Conservation (phyloP, 2,888 invertebrate species). For the Oligia strigilis region DNA sequence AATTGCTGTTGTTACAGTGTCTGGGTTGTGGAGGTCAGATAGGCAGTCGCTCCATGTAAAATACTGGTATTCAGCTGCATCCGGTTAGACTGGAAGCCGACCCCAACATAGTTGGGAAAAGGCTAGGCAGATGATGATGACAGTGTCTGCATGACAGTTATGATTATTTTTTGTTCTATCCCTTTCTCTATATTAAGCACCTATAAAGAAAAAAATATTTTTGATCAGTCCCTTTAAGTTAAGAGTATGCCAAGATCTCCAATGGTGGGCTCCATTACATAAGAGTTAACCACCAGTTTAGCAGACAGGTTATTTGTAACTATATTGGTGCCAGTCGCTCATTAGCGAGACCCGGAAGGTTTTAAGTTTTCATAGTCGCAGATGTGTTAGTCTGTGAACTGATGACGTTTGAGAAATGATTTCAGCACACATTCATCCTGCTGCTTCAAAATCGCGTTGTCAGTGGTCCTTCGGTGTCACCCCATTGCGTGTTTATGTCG, state of each 20-base stretch:
- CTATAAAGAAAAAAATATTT: background rate
- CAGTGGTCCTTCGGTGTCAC: conserved; percentile 6
- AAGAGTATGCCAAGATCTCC: background rate
- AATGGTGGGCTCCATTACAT: background rate
- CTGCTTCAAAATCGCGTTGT: background rate
- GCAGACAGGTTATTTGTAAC: background rate
- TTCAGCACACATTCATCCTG: background rate
- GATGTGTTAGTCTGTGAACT: no score
- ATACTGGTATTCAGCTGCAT: no score
- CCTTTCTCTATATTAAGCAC: background rate
- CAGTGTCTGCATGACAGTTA: background rate
- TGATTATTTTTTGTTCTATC: background rate
- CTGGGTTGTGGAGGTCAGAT: no score
- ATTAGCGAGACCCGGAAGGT: no score
- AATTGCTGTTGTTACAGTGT: background rate
- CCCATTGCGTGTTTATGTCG: background rate
- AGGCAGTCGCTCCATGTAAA: no score
- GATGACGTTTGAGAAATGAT: background rate
- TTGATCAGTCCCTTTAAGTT: background rate
- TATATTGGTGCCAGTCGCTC: background rate
- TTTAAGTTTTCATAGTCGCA: no score
- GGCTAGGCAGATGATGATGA: no score
- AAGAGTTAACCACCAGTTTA: background rate
- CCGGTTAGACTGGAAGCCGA: no score
- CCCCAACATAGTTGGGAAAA: no score